Base-by-base conservation (phyloP, 64 coral and sea anemone genomes). In the Dendronephthya gigantea region DNA sequence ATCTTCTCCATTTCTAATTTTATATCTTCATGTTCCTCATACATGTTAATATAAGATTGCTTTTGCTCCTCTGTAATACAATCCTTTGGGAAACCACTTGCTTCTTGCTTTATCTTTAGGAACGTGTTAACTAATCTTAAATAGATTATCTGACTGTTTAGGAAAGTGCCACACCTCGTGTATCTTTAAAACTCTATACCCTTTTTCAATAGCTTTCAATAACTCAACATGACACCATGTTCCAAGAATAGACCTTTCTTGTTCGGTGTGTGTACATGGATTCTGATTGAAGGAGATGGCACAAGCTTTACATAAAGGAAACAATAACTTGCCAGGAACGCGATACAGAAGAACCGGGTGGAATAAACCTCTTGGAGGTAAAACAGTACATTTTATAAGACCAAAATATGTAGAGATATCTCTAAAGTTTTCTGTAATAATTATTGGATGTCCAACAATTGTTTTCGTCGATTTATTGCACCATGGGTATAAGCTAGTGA, bases 371-470 rank as follows among this genome's bases (percentile, higher is more conserved):
- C 1, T 4, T 62, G 84, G 84, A 9, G 49, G 84, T 68, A 86
- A 39, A 22, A 86, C 49, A 19, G 19, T 38, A 9, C 51, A 65
- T 39, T 86, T 86, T 13, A 36, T 19, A 5, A 86, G 13, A 16
- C 27, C 84, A 59, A 86, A 86, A 39, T 86, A 86, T 7, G 49
- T 35, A 16, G 0, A 62, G 39, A 39, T 59, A 0, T 69, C 32
- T 4, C 11, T 11, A 45, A 45, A 45, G 41, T 45, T 45, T 45
- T 45, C 41, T 4, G 41, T 45, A 45, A 52, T 52, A 37, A 85
- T 52, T 22, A 9, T n/a, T 14, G 84, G 84, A 85, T 85, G 84
- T 14, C 84, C 84, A 36, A 82, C 81, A 36, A 82, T 35, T 82
- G 81, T 35, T 82, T 43, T 29, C 0, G 81, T 82, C 81, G 39